A percentile compares a stretch with the other conserved stretches of the same genome.
Conservation (phyloP, 2,888 invertebrate species). For the Abrostola tripartita region DNA sequence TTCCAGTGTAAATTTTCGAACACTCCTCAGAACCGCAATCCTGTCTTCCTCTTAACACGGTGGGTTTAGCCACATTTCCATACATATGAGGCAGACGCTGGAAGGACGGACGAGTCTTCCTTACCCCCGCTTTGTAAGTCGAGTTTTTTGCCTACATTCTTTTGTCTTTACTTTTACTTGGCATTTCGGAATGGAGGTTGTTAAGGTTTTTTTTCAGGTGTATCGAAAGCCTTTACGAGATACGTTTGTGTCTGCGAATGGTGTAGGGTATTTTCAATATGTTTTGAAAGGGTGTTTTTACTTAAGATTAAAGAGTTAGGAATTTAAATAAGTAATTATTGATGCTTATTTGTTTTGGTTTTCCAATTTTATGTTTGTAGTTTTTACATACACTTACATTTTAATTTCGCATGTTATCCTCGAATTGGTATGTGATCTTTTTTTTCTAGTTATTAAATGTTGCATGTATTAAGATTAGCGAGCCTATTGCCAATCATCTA, state of each 20-base stretch:
- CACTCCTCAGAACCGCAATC: constrained; percentile 1
- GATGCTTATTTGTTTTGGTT: too few species aligned
- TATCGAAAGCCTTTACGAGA: constrained; percentile 16
- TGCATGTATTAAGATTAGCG: too few species aligned
- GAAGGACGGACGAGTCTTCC: constrained; percentile 50
- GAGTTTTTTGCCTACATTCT: constrained; percentile 44
- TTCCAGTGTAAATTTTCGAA: not conserved
- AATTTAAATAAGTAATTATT: not conserved
- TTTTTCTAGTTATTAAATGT: too few species aligned
- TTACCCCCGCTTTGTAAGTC: constrained; percentile 50
- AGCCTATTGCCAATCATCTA: too few species aligned
- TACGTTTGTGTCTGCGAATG: constrained; percentile 23
- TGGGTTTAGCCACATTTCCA: constrained; percentile 77
- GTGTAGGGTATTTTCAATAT: too few species aligned
- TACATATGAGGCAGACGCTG: constrained; percentile 81
- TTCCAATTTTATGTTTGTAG: too few species aligned
- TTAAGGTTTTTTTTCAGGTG: constrained; percentile 32
- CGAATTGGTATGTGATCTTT: too few species aligned
- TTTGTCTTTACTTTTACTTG: constrained; percentile 51
- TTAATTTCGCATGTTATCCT: too few species aligned
- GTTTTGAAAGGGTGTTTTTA: not conserved
- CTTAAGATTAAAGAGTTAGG: constrained; percentile 12
- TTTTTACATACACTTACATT: too few species aligned
- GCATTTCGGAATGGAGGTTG: constrained; percentile 35
- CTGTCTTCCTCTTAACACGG: constrained; percentile 30